phyloP scores from a whole-genome alignment of 1,140 invertebrate species.

The Lepidurus couesii region DNA sequence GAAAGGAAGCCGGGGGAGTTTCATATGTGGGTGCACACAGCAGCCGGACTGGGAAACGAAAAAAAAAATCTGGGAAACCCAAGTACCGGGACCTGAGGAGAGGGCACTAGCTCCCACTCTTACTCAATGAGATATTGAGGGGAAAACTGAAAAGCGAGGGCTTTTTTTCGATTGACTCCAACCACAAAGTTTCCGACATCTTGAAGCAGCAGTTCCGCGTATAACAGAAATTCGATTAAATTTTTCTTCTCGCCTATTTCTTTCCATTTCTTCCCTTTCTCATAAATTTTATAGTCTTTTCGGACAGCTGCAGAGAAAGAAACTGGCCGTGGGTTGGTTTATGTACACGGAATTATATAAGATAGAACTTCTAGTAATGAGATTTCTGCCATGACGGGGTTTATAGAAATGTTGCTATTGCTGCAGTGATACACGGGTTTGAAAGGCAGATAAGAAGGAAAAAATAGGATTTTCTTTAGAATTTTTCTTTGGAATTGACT shows the following conservation, averaged over 20 bases:
- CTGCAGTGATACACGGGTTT: too few relatives aligned
- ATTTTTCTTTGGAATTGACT: too few relatives aligned
- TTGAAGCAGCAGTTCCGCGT: too few relatives aligned
- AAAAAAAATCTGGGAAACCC: neutral
- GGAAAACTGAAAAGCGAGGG: neutral
- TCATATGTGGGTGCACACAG: slow-evolving; percentile 21
- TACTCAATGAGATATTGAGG: slow-evolving; percentile 2
- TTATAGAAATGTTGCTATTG: too few relatives aligned
- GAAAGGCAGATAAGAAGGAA: too few relatives aligned
- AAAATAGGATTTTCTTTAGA: too few relatives aligned
- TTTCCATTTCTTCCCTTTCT: neutral
- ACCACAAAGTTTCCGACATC: neutral
- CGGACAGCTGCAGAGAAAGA: too few relatives aligned
- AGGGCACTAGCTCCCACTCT: neutral
- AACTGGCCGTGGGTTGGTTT: too few relatives aligned
- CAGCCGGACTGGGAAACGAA: neutral
- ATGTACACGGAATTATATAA: too few relatives aligned
- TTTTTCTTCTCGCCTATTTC: neutral
- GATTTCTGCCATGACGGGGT: too few relatives aligned
- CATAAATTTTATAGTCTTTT: too few relatives aligned
- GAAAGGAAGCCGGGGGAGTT: neutral
- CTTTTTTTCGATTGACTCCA: neutral
- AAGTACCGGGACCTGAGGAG: slow-evolving; percentile 12
- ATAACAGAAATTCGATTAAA: neutral
- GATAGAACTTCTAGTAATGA: too few relatives aligned